phyloP scores from a whole-genome alignment of 2,888 invertebrate species.

The Acleris cristana region DNA sequence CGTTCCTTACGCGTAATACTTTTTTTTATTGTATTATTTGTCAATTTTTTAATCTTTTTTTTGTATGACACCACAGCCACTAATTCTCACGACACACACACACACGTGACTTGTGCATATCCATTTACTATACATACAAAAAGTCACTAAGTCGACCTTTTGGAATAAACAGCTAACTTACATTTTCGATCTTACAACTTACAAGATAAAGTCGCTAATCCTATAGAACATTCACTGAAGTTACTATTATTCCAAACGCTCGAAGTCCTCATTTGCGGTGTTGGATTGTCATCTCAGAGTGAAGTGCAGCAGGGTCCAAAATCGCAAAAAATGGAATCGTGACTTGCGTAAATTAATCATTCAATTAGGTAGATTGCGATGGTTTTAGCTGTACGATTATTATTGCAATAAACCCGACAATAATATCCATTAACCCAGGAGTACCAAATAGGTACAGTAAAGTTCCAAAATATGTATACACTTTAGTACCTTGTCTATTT shows the following conservation, averaged over 20 bases:
- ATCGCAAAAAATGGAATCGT: not conserved
- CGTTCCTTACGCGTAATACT: conserved; percentile 75
- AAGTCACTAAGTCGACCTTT: not conserved
- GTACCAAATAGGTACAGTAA: too few species aligned
- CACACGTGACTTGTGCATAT: conserved; percentile 46
- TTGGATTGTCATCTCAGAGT: conserved; percentile 4
- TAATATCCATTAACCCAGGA: too few species aligned
- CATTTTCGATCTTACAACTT: not conserved
- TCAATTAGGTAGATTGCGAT: not conserved
- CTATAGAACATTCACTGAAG: not conserved
- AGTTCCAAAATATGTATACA: too few species aligned
- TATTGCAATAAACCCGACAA: not conserved
- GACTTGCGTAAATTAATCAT: conserved; percentile 1
- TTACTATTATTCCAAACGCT: conserved; percentile 4
- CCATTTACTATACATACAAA: not conserved
- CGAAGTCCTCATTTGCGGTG: conserved; percentile 1
- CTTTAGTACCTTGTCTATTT: too few species aligned
- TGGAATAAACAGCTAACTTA: conserved; percentile 2
- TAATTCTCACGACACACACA: conserved; percentile 63
- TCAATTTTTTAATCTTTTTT: conserved; percentile 75
- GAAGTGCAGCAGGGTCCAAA: not conserved
- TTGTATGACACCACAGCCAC: conserved; percentile 80
- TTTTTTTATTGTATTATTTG: conserved; percentile 79
- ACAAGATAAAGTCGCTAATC: not conserved
- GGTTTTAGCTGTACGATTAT: conserved; percentile 9